Base-by-base conservation (phyloP, 2,113 vertebrate genomes). In the Seriola rivoliana region DNA sequence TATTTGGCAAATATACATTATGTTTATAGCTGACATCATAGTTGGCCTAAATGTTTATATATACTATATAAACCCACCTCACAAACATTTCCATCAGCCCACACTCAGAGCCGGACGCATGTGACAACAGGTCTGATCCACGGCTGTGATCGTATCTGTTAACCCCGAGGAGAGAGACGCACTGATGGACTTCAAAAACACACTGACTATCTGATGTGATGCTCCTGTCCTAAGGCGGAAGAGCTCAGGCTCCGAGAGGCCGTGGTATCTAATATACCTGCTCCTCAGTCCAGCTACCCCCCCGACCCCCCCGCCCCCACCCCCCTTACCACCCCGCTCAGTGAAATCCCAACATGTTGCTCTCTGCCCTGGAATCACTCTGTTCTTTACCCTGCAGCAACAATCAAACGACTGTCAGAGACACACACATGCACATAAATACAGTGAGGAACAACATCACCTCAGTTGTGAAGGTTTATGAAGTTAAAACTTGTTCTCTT, bases 331-430 rank as follows among this genome's bases (percentile, higher is more conserved):
- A 38, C 67, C 80, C 82, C 69, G 54, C 36, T 70, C 71, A 29
- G 55, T 69, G 71, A 78, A 85, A 87, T 88, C 81, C 78, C 66
- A 66, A 87, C 91, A 85, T 90, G 91, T 93, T 85, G 36, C 75
- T 71, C 70, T 90, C 72, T 85, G 86, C 58, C 73, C 46, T 52
- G 11, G 55, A 80, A 70, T 72, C 69, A 75, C 54, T 82, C 50
- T 58, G 48, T 46, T 46, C 21, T 75, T 29, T 77, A 77, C 66
- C 88, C 86, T 13, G 74, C 50, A 85, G 82, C 71, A 63, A 67
- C 67, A 71, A 36, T 46, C 52, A 64, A 50, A 54, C 38, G 62
- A 57, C 74, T 82, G 80, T 88, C 76, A 77, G 65, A 66, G 48
- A 11, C 29, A 73, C 71, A 59, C 74, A 78, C 63, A 68, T 25